phyloP scores from a whole-genome alignment of 2,797 vertebrate genomes.

The Myotis daubentonii region DNA sequence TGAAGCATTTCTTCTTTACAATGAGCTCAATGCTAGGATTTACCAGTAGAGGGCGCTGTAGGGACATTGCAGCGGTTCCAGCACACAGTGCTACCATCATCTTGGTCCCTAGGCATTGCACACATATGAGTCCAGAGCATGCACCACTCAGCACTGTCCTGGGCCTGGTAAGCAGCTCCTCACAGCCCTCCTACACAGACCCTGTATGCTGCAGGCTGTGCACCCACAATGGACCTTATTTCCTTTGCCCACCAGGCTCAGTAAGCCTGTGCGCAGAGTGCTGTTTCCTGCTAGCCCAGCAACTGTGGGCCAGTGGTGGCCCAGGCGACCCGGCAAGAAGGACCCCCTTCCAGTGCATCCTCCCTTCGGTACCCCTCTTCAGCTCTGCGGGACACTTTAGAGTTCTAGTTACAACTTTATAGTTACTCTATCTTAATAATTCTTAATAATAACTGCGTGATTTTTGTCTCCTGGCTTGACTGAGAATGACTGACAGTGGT shows the following conservation, averaged over 20 bases:
- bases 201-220: not conserved
- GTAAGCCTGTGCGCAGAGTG: not conserved
- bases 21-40: not conserved
- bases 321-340: not conserved
- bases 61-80: slow-evolving; percentile 26
- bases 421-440: not conserved
- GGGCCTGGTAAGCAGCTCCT: not conserved
- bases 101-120: not conserved
- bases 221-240: not conserved
- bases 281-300: not conserved
- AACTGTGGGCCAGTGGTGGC: not conserved
- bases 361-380: not conserved
- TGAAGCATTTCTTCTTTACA: not conserved
- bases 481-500: not conserved
- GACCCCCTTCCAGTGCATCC: not conserved
- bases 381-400: not conserved
- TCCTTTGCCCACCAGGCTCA: not conserved
- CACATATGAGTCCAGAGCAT: not conserved
- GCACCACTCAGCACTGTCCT: not conserved
- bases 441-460: not conserved
- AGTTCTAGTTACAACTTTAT: not conserved
- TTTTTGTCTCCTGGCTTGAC: not conserved
- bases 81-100: not conserved
- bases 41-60: slow-evolving; percentile 70
- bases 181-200: not conserved